Percentiles rank a stretch among this genome's conserved stretches.
Evolutionary conservation across 2,888 invertebrate species (phyloP).

Genomic region (Cataglyphis albicans): DNA sequence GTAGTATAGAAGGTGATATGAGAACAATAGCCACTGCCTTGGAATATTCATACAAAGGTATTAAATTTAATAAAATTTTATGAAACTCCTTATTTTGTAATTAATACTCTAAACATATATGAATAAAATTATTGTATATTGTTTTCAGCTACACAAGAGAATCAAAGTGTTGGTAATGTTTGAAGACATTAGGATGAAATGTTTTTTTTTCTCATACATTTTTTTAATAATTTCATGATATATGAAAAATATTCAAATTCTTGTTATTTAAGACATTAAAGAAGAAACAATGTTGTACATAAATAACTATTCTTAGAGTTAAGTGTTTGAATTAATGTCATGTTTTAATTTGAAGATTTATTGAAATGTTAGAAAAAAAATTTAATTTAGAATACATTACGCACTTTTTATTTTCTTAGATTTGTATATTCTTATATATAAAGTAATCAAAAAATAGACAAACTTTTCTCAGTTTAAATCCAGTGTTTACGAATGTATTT

Average conservation of each 20-base stretch:
- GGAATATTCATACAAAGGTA: conserved; percentile 96
- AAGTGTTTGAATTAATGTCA: background rate
- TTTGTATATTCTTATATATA: background rate
- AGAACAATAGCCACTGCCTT: conserved; percentile 95
- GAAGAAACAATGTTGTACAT: background rate
- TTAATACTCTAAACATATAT: background rate
- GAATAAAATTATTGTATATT: conserved; percentile 20
- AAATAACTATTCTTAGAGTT: conserved; percentile 16
- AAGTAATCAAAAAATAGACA: background rate
- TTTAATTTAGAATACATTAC: background rate
- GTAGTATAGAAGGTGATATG: conserved; percentile 98
- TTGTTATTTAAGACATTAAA: background rate
- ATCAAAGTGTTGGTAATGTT: conserved; percentile 64
- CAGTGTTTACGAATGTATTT: background rate
- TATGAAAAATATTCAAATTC: background rate
- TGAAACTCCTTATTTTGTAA: background rate
- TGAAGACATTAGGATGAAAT: background rate
- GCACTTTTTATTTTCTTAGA: background rate
- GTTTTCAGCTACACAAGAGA: conserved; percentile 80
- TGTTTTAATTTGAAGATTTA: conserved; percentile 12
- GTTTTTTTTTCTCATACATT: background rate
- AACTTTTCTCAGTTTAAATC: background rate
- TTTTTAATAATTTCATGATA: background rate
- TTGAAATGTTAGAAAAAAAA: background rate
- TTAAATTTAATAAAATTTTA: background rate